Percentiles rank a stretch among this genome's conserved stretches.
Evolutionary conservation across 2,888 invertebrate genomes (phyloP).

Genomic region (Drosophila mettleri): DNA sequence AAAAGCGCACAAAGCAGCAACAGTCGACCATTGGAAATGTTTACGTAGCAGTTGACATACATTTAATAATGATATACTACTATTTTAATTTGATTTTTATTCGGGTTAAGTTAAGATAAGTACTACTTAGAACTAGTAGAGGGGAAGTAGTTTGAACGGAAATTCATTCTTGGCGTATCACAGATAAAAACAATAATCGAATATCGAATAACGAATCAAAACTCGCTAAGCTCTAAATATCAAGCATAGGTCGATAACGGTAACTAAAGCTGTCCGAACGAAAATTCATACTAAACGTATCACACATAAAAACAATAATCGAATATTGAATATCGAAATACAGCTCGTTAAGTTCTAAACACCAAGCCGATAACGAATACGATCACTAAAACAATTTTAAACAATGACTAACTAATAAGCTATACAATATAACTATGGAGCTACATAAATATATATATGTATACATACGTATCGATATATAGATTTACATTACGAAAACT

Average conservation of each 20-base stretch:
- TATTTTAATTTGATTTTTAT: conserved; percentile 5
- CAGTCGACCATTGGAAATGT: conserved; percentile 57
- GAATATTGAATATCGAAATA: conserved; percentile 64
- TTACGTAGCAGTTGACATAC: conserved; percentile 28
- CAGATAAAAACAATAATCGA: conserved; percentile 70
- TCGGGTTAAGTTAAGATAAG: conserved; percentile 12
- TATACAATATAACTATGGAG: conserved; percentile 39
- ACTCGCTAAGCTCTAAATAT: conserved; percentile 15
- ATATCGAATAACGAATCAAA: conserved; percentile 65
- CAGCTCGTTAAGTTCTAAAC: conserved; percentile 49
- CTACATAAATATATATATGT: conserved; percentile 23
- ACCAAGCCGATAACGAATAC: conserved; percentile 38
- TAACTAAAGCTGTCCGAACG: conserved; percentile 64
- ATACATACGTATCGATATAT: conserved; percentile 16
- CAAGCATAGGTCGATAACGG: neutral
- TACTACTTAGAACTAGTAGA: conserved; percentile 11
- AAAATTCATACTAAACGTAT: conserved; percentile 71
- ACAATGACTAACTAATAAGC: conserved; percentile 46
- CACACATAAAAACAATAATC: conserved; percentile 74
- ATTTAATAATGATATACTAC: neutral
- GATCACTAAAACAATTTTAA: conserved; percentile 55
- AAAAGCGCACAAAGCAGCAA: conserved; percentile 64
- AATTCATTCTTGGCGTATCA: conserved; percentile 73
- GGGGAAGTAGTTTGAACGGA: conserved; percentile 30
- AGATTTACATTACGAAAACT: conserved; percentile 56